A percentile compares a stretch with the other conserved stretches of the same genome.
Conservation (phyloP, 37 sponge, comb jelly and placozoan species). For the Oopsacas minuta region DNA sequence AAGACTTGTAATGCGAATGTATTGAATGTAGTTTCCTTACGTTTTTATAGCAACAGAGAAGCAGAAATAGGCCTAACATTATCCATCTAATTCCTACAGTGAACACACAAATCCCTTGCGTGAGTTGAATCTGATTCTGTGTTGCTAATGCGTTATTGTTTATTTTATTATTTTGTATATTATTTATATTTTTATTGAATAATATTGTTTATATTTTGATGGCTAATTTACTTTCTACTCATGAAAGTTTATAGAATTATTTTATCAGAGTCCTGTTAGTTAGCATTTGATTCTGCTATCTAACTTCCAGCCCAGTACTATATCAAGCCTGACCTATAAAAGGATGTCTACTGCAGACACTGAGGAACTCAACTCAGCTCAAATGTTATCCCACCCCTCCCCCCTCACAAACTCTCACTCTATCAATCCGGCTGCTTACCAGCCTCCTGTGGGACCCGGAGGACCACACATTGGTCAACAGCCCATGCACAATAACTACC, state of each 20-base stretch:
- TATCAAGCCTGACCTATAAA: neutral
- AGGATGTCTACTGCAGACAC: slow-evolving; percentile 14
- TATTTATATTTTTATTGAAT: neutral
- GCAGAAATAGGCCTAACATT: neutral
- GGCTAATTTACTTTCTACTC: neutral
- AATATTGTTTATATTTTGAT: neutral
- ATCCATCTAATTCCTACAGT: neutral
- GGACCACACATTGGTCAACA: neutral
- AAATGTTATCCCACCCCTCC: slow-evolving; percentile 17
- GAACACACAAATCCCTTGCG: neutral
- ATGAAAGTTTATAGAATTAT: neutral
- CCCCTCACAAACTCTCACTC: slow-evolving; percentile 17
- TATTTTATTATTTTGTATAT: neutral
- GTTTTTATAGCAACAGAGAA: neutral
- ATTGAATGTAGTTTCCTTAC: neutral
- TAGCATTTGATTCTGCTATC: neutral
- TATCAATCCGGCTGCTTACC: neutral
- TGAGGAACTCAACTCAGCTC: neutral
- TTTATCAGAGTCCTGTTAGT: neutral
- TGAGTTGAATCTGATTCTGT: neutral
- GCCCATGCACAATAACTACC: neutral
- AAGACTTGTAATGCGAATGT: neutral
- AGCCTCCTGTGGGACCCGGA: neutral
- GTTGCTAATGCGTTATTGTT: neutral
- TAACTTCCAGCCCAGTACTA: neutral